Base-by-base conservation (phyloP, 1,140 invertebrate genomes). In the Latrodectus geometricus region DNA sequence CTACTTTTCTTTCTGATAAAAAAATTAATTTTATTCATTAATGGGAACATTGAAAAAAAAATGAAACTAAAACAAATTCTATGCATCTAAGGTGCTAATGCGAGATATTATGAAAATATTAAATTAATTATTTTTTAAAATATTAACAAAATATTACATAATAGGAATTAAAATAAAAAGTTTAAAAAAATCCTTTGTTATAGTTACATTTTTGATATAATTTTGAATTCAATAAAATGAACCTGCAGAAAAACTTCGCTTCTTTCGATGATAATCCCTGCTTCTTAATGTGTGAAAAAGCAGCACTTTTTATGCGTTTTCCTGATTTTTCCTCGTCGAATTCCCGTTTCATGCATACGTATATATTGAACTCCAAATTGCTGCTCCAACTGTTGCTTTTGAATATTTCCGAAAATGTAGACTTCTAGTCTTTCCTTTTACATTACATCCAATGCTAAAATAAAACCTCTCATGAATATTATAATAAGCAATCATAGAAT, bases 401-500 rank as follows among this genome's bases (percentile, higher is more conserved):
- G 82, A 84, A 84, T 76, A 68, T 84, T 84, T 68, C 61, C 70
- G 50, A 14, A 14, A 50, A 14, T 68, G 70, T 66, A 65, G 70
- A 82, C 72, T 84, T 84, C 61, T 20, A 69, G 65, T 23, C 72
- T 35, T 79, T 52, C 14, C 73, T 73, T 76, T 84, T 84, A 84
- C 65, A 76, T 76, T 76, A 76, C 61, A 76, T 76, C 82, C 73
- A 52, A 35, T 23, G 73, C 82, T 84, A 84, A 84, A 84, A 84
- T 84, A 84, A 84, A 84, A 84, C 76, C 35, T 75, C 82, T 84
- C 82, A 84, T 84, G 82, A 84, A 84, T 84, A 84, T 84, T 84
- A 74, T 84, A 84, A 84, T 84, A 84, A 84, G 82, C 82, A 84
- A 84, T 84, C 82, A 84, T 84, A 68, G 73, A 84, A 84, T 84